These are phyloP conservation scores for Burhinus oedicnemus DNA, from an alignment of 2,113 vertebrate genomes.

Conservation along the genomic window DNA sequence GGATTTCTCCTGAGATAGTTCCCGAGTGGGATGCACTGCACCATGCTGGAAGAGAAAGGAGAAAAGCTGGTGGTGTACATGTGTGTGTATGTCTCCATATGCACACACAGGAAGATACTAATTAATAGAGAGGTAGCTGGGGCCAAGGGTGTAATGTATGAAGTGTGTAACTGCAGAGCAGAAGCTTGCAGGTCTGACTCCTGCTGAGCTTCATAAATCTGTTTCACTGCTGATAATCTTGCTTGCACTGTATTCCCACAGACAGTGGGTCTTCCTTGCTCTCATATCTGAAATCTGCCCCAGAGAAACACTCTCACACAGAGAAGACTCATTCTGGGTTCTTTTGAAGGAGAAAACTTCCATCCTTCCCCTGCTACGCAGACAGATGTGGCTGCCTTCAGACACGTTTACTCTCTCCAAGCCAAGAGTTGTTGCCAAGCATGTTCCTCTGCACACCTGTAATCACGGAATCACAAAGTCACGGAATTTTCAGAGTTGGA, in stretches of 20 bases:
- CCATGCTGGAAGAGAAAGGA: background rate
- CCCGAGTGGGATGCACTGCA: background rate
- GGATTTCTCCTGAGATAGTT: background rate
- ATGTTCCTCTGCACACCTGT: background rate
- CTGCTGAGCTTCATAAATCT: slow-evolving; percentile 19
- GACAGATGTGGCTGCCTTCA: background rate
- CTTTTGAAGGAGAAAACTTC: background rate
- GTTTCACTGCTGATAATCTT: background rate
- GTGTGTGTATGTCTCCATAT: background rate
- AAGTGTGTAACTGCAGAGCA: slow-evolving; percentile 55
- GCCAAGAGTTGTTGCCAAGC: background rate
- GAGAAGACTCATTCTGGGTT: background rate
- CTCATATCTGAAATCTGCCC: background rate
- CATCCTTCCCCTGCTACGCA: background rate
- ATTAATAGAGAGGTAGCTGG: background rate
- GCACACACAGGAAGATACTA: accelerated
- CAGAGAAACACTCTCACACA: background rate
- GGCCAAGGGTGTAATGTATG: background rate
- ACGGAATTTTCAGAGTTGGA: too few species aligned
- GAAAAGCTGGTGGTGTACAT: background rate
- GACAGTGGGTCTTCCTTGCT: background rate
- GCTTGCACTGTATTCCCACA: background rate
- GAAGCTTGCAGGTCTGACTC: slow-evolving; percentile 55
- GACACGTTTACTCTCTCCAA: background rate
- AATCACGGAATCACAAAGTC: too few species aligned